A percentile compares a stretch with the other conserved stretches of the same genome.
phyloP scores from a whole-genome alignment of 2,113 vertebrate species.

The Seriola aureovittata region DNA sequence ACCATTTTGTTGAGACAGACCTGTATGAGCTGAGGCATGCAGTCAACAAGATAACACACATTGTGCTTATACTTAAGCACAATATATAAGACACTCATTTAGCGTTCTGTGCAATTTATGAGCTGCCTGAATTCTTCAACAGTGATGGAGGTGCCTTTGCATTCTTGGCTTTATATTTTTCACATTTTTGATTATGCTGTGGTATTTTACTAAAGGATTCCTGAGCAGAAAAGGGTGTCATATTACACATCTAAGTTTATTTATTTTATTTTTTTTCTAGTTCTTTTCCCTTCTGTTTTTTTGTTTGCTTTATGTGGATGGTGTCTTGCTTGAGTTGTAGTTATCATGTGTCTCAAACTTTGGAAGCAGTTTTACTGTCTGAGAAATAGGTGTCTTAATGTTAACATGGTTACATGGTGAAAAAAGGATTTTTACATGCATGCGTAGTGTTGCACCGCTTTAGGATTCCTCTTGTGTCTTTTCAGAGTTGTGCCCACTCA shows the following conservation, averaged over 20 bases:
- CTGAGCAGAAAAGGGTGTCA: not conserved
- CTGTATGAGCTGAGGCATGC: not conserved
- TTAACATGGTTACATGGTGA: conserved; percentile 51
- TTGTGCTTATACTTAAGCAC: not conserved
- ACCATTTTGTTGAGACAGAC: not conserved
- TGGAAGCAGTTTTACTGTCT: conserved; percentile 9
- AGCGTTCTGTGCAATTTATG: not conserved
- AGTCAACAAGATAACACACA: not conserved
- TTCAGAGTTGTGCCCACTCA: conserved; percentile 18
- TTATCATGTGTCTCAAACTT: conserved; percentile 27
- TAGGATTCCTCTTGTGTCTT: not conserved
- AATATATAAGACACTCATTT: not conserved
- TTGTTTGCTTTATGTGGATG: not conserved
- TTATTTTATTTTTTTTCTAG: not conserved
- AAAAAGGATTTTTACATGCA: conserved; percentile 64
- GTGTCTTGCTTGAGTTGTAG: not conserved
- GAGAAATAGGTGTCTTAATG: conserved; percentile 17
- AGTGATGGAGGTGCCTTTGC: not conserved
- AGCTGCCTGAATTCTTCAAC: not conserved
- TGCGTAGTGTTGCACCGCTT: conserved; percentile 33
- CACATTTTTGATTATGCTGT: not conserved
- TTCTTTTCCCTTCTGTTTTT: not conserved
- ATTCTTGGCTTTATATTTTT: not conserved
- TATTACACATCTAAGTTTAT: not conserved
- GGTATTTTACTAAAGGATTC: not conserved